phyloP scores from a whole-genome alignment of 2,113 vertebrate species.

The Lepus americanus region DNA sequence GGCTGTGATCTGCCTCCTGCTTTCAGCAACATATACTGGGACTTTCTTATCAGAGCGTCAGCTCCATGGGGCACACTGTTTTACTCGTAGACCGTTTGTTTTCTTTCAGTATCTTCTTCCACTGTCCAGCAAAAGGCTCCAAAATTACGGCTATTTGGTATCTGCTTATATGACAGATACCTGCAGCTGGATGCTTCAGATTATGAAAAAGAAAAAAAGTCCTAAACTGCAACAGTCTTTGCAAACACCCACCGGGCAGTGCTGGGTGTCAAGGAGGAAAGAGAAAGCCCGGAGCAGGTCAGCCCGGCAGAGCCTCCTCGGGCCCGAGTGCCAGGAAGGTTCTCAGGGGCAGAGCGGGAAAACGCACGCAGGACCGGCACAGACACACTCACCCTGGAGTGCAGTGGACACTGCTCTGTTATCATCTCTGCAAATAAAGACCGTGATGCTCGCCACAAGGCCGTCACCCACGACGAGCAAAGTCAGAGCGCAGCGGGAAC shows the following conservation, averaged over 20 bases:
- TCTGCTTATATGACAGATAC: background rate
- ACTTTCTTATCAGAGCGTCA: background rate
- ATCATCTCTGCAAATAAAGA: conserved; percentile 57
- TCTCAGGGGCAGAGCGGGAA: background rate
- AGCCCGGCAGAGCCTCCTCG: background rate
- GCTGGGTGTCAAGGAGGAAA: background rate
- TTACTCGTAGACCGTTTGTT: background rate
- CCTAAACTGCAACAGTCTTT: background rate
- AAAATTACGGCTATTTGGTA: conserved; percentile 31
- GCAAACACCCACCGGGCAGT: background rate
- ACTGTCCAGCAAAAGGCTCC: background rate
- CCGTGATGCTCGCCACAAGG: background rate
- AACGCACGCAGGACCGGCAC: background rate
- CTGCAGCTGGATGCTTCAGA: conserved; percentile 6
- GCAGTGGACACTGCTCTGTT: background rate
- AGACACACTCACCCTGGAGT: background rate
- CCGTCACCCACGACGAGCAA: background rate
- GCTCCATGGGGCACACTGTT: background rate
- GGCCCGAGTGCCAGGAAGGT: background rate
- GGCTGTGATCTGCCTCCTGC: background rate
- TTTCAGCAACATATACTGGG: background rate
- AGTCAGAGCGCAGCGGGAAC: background rate
- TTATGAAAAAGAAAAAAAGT: background rate
- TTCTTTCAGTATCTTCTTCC: conserved; percentile 51
- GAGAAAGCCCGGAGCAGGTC: background rate